Base-by-base conservation (phyloP, 2,113 vertebrate species). In the Psettodes erumei region DNA sequence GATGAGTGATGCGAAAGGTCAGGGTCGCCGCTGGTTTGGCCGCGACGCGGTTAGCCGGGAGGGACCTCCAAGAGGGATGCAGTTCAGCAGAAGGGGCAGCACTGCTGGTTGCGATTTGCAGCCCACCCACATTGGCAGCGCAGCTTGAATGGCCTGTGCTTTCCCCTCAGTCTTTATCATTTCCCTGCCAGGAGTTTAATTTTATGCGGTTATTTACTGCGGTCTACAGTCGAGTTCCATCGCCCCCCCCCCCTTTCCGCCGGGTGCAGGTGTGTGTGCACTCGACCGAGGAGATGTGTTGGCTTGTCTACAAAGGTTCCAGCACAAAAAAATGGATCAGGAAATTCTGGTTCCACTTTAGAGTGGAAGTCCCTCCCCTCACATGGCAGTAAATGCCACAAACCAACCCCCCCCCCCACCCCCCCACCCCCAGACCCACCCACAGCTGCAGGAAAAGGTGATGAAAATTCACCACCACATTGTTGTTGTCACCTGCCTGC, bases 91-190 rank as follows among this genome's bases (percentile, higher is more conserved):
- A 58, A 70, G 51, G 63, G 74, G 70, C 71, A 27, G 28, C 69
- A 65, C 77, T 83, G 71, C 88, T 85, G 89, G 71, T 82, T 87
- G 75, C 82, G 85, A 88, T 87, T 90, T 89, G 80, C 32, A 73
- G 94, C 90, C 92, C 94, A 93, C 93, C 94, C 93, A 93, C 79
- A 71, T 62, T 21, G n/a, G 86, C 74, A 47, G 56, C 40, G 3
- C 64, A 51, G 63, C 83, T 72, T 56, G 81, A 88, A 88, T 61
- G 70, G 75, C 81, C 74, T 47, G 79, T 86, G 75, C 70, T 89
- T 89, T 86, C 71, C 84, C 63, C 78, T 78, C 77, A 42, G 38
- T 65, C 68, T 53, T 84, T 71, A 79, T 76, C 53, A 11, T 82
- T 79, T 81, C 62, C 66, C 80, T 88, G 75, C 86, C 78, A 73